Conservation (phyloP, 1,140 invertebrate genomes). For the Proctacanthus coquilletti region DNA sequence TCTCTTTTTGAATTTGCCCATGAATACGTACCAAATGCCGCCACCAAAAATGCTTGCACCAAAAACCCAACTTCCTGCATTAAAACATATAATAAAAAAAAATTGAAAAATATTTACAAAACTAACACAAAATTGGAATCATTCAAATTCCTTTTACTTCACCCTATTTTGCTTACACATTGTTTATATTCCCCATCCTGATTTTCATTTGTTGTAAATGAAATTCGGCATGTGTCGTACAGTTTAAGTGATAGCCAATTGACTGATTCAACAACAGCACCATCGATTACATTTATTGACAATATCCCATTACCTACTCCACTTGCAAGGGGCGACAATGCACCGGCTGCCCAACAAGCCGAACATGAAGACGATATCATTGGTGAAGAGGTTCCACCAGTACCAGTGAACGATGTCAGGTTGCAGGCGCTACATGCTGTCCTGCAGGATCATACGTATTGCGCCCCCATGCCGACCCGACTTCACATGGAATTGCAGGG, state of each 20-base stretch:
- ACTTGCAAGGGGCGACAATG: background rate
- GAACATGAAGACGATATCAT: slow-evolving; percentile 23
- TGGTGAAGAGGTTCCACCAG: slow-evolving; percentile 28
- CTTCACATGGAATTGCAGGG: too few species aligned
- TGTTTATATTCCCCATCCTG: background rate
- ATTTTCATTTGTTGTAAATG: slow-evolving; percentile 2
- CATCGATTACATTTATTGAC: slow-evolving; percentile 11
- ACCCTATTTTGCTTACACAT: background rate
- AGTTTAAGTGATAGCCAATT: slow-evolving; percentile 20
- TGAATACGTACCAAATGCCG: too few species aligned
- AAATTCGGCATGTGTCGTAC: too few species aligned
- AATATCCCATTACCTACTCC: slow-evolving; percentile 2
- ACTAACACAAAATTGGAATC: too few species aligned
- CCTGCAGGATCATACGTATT: slow-evolving; percentile 72
- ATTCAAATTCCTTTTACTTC: background rate
- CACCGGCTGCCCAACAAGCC: background rate
- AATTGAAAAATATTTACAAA: too few species aligned
- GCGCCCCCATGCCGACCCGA: slow-evolving; percentile 47
- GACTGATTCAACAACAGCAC: slow-evolving; percentile 9
- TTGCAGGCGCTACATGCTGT: slow-evolving; percentile 37
- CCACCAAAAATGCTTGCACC: too few species aligned
- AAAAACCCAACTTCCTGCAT: too few species aligned
- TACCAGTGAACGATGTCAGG: slow-evolving; percentile 32
- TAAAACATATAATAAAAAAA: slow-evolving; percentile 1
- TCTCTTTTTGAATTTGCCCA: too few species aligned